Evolutionary conservation across 2,113 vertebrate species (phyloP), one percentile per base, ranked within the genome.

Genomic region (Rhinolophus sinicus): DNA sequence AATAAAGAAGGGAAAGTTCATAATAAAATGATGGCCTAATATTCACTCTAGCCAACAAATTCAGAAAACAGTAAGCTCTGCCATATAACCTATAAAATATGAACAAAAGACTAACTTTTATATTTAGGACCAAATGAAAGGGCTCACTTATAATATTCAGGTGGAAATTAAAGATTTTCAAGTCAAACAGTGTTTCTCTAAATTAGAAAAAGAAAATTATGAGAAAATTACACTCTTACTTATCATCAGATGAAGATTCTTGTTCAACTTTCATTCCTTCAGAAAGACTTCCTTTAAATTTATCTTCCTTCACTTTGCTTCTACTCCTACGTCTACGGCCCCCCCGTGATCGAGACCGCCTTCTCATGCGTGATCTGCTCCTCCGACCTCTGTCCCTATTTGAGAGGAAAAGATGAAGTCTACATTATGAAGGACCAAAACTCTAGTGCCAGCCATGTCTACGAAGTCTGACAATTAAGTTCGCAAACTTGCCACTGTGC

Each of bases 231-330:
- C 24, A 97, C 72, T 77, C 99, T 99, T 99, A 99, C 99, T 99
- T 99, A 98, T 99, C 99, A 96, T 99, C 99, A 70, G 98, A 99
- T 7, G 99, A 99, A 80, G 99, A 99, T 54, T 99, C 99, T 94
- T 99, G 99, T 96, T 99, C 99, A 2, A 97, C 98, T 97, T 99
- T 99, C 99, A 99, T 99, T 88, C 99, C 99, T 98, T 99, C 99
- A 24, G 99, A 99, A 69, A 99, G 99, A 92, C 99, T 99, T 78
- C 99, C 99, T 98, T 99, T 99, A 98, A 99, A 99, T 98, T 99
- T 99, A 97, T 99, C 99, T 98, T 99, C 99, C 88, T 99, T 99
- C 75, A 98, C 98, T 98, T 99, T 99, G 98, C 98, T 99, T 93
- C 99, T 99, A 86, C 99, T 98, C 75, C 99, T 99, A 18, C 99